Base-by-base conservation (phyloP, 2,797 vertebrate species). In the Heterohyrax brucei region DNA sequence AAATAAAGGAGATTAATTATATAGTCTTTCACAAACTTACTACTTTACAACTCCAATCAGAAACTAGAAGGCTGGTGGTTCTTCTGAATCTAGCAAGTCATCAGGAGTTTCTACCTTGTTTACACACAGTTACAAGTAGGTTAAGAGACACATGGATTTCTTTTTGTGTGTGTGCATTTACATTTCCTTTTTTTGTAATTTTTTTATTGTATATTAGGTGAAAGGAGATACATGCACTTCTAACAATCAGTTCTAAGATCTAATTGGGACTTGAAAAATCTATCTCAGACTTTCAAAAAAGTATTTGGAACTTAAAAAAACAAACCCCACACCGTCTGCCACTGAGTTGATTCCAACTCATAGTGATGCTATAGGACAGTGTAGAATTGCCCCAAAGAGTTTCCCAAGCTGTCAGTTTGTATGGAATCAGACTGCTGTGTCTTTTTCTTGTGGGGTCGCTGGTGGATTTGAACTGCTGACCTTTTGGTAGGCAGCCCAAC, bases 11-110 rank as follows among this genome's bases (percentile, higher is more conserved):
- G 59, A 68, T 91, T 86, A 62, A 81, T 61, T 21, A 44, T 30
- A 81, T n/a, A 86, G 62, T 73, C 28, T 64, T 50, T 30, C 10
- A 33, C 62, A 66, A 81, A 72, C 92, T 85, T 96, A 50, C n/a
- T 80, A 28, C n/a, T 96, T 91, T 89, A 72, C 56, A 82, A 50
- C 24, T 94, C 84, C 50, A 85, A 16, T 48, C 33, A 66, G 81
- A 89, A 30, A 56, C 75, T 28, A 62, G 68, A 68, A 75, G 61
- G 64, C 53, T 80, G 56, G 16, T 64, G 53, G 46, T 86, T 46
- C 62, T 94, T 86, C n/a, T 1, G 46, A 92, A 48, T 73, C 76
- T 73, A 22, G 61, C 33, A 94, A 82, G 39, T 53, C 61, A 61
- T 68, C 5, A 80, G 79, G 70, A 64, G 5, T n/a, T 28, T 30